Percentiles rank a stretch among this genome's conserved stretches.
These are phyloP conservation scores for Pogonognathellus flavescens DNA, from an alignment of 1,140 invertebrate species.

Conservation along the genomic window DNA sequence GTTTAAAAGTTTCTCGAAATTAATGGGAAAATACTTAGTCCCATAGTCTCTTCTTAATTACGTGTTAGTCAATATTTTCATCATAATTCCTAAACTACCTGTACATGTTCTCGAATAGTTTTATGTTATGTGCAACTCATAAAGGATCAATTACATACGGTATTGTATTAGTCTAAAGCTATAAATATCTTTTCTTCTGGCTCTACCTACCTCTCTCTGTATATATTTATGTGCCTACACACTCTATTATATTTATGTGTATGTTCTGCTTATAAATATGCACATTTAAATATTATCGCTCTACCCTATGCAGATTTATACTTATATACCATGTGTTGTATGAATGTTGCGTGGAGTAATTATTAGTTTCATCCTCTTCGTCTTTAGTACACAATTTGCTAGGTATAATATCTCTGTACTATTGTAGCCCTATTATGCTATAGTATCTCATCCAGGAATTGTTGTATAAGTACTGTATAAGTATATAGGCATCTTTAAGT, in stretches of 20 bases:
- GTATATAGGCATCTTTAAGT: no score
- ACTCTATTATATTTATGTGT: no score
- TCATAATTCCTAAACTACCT: background rate
- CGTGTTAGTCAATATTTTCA: background rate
- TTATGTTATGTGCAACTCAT: no score
- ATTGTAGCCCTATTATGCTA: no score
- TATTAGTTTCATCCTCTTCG: background rate
- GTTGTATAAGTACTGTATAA: no score
- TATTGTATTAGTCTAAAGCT: no score
- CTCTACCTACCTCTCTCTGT: no score
- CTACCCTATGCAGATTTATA: background rate
- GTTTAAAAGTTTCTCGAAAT: conserved; percentile 13
- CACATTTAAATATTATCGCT: background rate
- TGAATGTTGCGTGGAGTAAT: conserved; percentile 15
- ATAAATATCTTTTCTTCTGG: no score
- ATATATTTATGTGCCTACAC: no score
- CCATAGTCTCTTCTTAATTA: conserved; percentile 3
- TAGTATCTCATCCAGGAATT: no score
- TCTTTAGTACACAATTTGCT: background rate
- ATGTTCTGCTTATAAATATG: no score
- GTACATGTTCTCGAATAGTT: background rate
- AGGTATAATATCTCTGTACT: background rate
- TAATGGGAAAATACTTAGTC: conserved; percentile 17
- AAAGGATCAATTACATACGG: no score
- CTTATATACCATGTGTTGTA: background rate